Conservation (phyloP, 2,113 vertebrate species). For the Spea bombifrons region DNA sequence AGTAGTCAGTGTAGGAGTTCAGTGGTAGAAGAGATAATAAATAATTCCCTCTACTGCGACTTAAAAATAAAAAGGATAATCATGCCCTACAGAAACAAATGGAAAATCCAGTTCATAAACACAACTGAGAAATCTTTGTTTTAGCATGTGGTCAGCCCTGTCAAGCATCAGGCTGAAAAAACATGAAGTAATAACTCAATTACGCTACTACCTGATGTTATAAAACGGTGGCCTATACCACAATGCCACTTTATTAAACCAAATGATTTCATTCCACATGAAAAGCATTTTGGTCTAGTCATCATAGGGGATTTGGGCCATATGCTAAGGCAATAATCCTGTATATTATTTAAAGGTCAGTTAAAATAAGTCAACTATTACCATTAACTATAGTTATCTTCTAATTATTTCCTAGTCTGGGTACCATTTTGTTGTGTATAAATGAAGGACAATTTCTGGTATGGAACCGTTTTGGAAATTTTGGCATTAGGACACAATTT, state of each 20-base stretch:
- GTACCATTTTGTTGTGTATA: conserved; percentile 4
- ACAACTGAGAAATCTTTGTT: conserved; percentile 6
- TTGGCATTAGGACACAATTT: neutral
- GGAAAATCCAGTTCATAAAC: neutral
- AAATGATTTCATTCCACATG: neutral
- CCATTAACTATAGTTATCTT: neutral
- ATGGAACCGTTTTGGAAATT: neutral
- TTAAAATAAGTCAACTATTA: conserved; percentile 22
- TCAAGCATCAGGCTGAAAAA: conserved; percentile 15
- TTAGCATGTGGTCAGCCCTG: neutral
- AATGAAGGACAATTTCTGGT: neutral
- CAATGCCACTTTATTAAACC: neutral
- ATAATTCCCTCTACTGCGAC: neutral
- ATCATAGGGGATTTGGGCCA: neutral
- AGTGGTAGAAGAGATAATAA: neutral
- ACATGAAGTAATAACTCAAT: conserved; percentile 19
- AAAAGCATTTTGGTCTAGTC: neutral
- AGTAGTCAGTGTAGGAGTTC: neutral
- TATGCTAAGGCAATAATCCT: conserved; percentile 5
- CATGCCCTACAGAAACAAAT: neutral
- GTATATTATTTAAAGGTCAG: conserved; percentile 28
- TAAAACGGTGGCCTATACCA: neutral
- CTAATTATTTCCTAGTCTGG: conserved; percentile 9
- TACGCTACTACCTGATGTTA: neutral
- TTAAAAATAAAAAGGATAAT: conserved; percentile 4